Evolutionary conservation across 1,140 invertebrate genomes (phyloP).

Genomic region (Drosophila bocki): DNA sequence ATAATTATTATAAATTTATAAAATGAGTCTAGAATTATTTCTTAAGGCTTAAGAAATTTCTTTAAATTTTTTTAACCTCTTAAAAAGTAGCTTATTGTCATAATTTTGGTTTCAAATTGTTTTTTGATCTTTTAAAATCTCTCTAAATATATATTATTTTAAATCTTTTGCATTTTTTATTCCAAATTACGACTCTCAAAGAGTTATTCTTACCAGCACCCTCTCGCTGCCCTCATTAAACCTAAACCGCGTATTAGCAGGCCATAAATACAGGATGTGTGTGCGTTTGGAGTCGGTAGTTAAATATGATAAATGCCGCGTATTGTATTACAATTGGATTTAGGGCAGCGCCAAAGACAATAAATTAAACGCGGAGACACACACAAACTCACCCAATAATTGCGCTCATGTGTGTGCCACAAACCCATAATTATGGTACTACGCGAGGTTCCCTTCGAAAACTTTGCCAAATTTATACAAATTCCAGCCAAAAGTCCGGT

Average conservation of each 20-base stretch:
- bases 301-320: constrained; percentile 81
- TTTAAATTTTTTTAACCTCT: background rate
- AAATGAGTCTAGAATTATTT: background rate
- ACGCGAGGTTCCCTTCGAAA: constrained; percentile 22
- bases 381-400: constrained; percentile 61
- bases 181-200: constrained; percentile 1
- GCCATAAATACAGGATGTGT: constrained; percentile 75
- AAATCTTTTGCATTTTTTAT: background rate
- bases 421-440: constrained; percentile 64
- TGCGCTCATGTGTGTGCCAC: constrained; percentile 56
- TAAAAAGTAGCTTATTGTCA: background rate
- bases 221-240: constrained; percentile 62
- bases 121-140: no score
- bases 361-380: constrained; percentile 70
- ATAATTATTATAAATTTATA: no score
- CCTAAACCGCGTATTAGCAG: constrained; percentile 79
- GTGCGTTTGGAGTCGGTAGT: constrained; percentile 65
- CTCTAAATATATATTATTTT: background rate
- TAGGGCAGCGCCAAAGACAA: constrained; percentile 76
- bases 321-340: constrained; percentile 82
- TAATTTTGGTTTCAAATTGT: no score
- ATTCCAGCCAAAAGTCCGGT: constrained; percentile 46
- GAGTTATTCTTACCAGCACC: background rate
- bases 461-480: constrained; percentile 80
- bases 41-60: background rate